Evolutionary conservation across 2,113 vertebrate species (phyloP).

Genomic region (Equus quagga): DNA sequence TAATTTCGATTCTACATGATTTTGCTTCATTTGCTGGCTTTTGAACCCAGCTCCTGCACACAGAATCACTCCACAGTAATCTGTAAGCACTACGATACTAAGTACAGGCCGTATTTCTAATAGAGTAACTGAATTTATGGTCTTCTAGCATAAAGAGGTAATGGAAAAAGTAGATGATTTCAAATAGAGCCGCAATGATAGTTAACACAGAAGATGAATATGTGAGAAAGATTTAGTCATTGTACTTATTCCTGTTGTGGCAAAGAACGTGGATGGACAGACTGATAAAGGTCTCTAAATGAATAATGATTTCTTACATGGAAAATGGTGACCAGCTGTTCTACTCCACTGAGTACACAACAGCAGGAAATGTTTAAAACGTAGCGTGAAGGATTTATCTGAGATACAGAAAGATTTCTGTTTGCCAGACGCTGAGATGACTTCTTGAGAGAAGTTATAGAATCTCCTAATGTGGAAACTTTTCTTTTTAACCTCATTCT

Average conservation of each 20-base stretch:
- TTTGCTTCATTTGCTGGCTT: neutral
- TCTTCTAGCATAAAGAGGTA: constrained; percentile 37
- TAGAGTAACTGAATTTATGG: neutral
- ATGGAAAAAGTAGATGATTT: neutral
- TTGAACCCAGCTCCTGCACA: neutral
- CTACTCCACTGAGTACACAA: neutral
- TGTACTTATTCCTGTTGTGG: neutral
- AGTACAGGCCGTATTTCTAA: neutral
- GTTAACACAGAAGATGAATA: neutral
- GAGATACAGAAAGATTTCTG: neutral
- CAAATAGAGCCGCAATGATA: neutral
- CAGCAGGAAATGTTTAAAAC: neutral
- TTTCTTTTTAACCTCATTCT: constrained; percentile 65
- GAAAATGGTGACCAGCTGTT: neutral
- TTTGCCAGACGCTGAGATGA: neutral
- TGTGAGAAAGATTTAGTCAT: neutral
- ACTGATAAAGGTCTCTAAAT: neutral
- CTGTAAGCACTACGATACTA: neutral
- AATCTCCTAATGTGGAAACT: constrained; percentile 27
- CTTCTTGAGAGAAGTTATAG: constrained; percentile 5
- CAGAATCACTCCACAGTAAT: neutral
- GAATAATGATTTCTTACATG: neutral
- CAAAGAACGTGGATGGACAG: neutral
- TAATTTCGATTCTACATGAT: neutral
- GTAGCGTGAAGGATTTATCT: constrained; percentile 34